A percentile compares a stretch with the other conserved stretches of the same genome.
These are phyloP conservation scores for Marcusenius ussheri DNA, from an alignment of 2,113 vertebrate genomes.

Conservation along the genomic window DNA sequence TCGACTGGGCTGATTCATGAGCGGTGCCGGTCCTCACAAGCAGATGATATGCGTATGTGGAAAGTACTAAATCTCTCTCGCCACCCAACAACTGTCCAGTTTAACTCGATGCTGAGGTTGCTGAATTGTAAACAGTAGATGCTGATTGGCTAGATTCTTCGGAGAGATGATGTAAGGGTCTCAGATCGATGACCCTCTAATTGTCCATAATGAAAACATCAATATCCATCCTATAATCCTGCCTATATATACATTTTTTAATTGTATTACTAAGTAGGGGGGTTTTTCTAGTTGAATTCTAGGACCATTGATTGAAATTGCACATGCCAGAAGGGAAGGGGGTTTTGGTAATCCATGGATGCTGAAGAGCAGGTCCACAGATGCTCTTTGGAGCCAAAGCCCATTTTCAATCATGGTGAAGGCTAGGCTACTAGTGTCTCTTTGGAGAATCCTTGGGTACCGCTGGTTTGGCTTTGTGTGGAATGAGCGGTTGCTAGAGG, in stretches of 20 bases:
- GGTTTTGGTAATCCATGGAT: background rate
- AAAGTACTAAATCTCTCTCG: background rate
- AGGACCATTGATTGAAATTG: background rate
- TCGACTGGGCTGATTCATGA: background rate
- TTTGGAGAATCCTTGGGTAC: too few species aligned
- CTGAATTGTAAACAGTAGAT: background rate
- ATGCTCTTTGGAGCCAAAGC: background rate
- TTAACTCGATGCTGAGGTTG: background rate
- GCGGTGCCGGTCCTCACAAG: background rate
- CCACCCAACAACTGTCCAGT: background rate
- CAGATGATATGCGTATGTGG: background rate
- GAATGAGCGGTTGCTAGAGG: too few species aligned
- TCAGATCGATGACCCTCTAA: conserved; percentile 20
- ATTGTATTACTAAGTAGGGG: background rate
- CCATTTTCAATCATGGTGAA: background rate
- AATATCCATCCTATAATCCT: conserved; percentile 19
- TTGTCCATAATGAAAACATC: conserved; percentile 21
- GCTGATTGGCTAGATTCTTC: background rate
- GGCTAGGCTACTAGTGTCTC: too few species aligned
- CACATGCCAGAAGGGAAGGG: background rate
- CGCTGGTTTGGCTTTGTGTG: too few species aligned
- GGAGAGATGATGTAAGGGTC: background rate
- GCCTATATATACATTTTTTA: background rate
- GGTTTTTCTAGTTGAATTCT: background rate
- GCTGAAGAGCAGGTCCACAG: background rate